These are phyloP conservation scores for Amazona vittata DNA, from an alignment of 2,113 vertebrate genomes.

Conservation along the genomic window DNA sequence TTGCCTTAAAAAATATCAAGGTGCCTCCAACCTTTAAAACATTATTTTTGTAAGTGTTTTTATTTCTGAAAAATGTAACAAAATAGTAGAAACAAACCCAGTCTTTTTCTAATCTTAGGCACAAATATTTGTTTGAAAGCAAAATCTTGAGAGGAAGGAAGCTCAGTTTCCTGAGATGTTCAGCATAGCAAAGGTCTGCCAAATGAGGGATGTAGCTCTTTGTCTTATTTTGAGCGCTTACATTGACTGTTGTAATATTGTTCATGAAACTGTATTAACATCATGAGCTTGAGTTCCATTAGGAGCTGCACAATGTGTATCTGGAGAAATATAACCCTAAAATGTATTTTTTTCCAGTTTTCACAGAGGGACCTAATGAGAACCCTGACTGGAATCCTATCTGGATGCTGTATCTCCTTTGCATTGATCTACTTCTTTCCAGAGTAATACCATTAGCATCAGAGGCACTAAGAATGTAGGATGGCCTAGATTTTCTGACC, in stretches of 20 bases:
- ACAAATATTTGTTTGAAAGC: background rate
- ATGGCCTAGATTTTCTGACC: background rate
- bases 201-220: background rate
- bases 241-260: background rate
- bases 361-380: background rate
- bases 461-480: background rate
- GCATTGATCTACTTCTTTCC: background rate
- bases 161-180: background rate
- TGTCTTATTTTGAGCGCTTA: background rate
- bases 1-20: background rate
- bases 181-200: background rate
- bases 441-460: background rate
- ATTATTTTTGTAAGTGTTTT: background rate
- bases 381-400: background rate
- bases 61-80: background rate
- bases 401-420: background rate
- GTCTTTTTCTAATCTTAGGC: background rate
- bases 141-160: background rate
- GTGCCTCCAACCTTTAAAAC: fast-evolving
- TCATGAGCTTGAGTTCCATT: background rate
- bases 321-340: background rate
- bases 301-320: background rate
- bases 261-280: background rate
- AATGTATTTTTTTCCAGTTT: background rate
- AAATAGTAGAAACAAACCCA: background rate